Evolutionary conservation across 2,113 vertebrate species (phyloP).

Genomic region (Amblyopsis rosae): DNA sequence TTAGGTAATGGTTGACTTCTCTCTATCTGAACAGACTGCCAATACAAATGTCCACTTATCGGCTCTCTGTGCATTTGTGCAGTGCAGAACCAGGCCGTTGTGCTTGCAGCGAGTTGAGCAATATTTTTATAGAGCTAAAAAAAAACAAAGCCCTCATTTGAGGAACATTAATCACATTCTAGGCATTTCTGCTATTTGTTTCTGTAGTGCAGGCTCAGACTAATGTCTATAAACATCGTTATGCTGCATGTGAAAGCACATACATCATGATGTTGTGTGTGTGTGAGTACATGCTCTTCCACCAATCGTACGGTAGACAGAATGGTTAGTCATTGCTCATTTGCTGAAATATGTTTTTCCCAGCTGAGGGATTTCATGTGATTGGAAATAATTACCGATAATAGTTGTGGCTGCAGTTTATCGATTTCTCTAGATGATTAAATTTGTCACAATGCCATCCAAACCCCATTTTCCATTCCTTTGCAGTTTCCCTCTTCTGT

Average conservation of each 20-base stretch:
- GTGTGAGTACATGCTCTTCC: slow-evolving; percentile 4
- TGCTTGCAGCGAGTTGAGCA: not conserved
- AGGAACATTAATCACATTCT: slow-evolving; percentile 51
- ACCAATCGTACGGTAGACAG: not conserved
- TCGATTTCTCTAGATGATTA: not conserved
- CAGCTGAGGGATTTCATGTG: no score
- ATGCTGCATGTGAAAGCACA: no score
- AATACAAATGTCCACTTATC: slow-evolving; percentile 31
- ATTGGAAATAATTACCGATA: no score
- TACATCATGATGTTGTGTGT: not conserved
- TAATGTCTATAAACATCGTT: not conserved
- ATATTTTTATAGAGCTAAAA: slow-evolving; percentile 2
- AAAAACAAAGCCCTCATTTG: slow-evolving; percentile 21
- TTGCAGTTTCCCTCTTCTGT: no score
- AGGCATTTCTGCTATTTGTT: slow-evolving; percentile 21
- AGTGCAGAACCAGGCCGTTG: not conserved
- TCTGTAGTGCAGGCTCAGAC: slow-evolving; percentile 8
- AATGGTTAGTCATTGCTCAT: no score
- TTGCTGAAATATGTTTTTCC: no score
- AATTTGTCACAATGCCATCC: not conserved
- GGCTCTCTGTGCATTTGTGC: slow-evolving; percentile 23
- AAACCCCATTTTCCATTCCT: not conserved
- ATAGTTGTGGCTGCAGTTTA: no score
- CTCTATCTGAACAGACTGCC: slow-evolving; percentile 23
- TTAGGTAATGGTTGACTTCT: slow-evolving; percentile 48